Base-by-base conservation (phyloP, 1,140 invertebrate species). In the Drosophila nikananu region DNA sequence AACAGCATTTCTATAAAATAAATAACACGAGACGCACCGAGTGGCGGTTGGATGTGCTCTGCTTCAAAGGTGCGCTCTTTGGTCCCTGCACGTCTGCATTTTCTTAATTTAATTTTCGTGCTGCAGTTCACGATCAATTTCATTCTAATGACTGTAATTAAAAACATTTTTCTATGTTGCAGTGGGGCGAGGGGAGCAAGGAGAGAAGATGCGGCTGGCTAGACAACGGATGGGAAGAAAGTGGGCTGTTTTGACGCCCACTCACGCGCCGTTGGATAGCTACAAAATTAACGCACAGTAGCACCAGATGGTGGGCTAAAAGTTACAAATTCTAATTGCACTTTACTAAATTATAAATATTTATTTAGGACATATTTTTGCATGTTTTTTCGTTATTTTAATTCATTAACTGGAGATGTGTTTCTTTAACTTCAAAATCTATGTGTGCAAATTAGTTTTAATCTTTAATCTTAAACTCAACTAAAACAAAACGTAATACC, bases 141-240 rank as follows among this genome's bases (percentile, higher is more conserved):
- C 80, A 81, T 81, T 81, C 63, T 83, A 89, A 89, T 89, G 84
- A 89, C 83, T 79, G 86, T 89, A 89, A 89, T 89, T 83, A 89
- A 89, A 89, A 89, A 81, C 65, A 87, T 83, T 80, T 83, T 74
- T 30, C 46, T 64, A 21, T 32, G 57, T n/a, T 13, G n/a, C 25
- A 17, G 35, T 9, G 13, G 41, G 13, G 3, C 17, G 35, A 17
- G 51, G 0, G 25, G 23, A 4, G 3, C 7, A 10, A 27, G 6
- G 9, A 19, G 10, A 19, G 49, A 19, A n/a, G 17, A 5, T 1
- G 12, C 13, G 35, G 19, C 13, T 13, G 44, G 32, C 23, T 17
- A 32, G 37, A 25, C 21, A 35, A 5, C 12, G n/a, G n/a, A 19
- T 3, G 27, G 21, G 2, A 37, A 25, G 35, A 42, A 39, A 48